Base-by-base conservation (phyloP, 2,113 vertebrate species). In the Percopsis transmontana region DNA sequence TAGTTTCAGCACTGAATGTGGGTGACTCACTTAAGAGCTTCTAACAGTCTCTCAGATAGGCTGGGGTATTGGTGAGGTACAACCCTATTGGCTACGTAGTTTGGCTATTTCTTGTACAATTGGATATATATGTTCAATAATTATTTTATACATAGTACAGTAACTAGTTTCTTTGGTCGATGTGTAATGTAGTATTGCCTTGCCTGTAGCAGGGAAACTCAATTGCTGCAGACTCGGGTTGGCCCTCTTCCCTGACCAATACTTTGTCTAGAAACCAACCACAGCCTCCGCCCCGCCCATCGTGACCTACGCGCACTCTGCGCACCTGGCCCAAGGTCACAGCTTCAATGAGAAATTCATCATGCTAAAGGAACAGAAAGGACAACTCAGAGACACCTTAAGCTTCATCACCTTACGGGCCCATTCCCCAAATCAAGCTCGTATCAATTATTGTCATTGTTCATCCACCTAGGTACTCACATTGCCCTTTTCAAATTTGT, bases 221-320 rank as follows among this genome's bases (percentile, higher is more conserved):
- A 76, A 91, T 90, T 24, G 94, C 94, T 81, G 91, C 66, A 0
- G 90, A 88, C 88, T 99, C 96, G 0, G 96, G 94, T 80, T 97
- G 94, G 15, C 96, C 96, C 65, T 99, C 96, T 88, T 97, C 95
- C 78, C 95, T 93, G 84, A 98, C 92, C 90, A 97, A 79, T 85
- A 98, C 95, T 81, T 96, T 97, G 61, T 95, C 97, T 68, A 99
- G 90, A 86, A 93, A 97, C 97, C 97, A 99, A 76, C 97, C 96
- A 9, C 95, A 98, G 79, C 95, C 93, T 44, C 92, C 94, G 47
- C 97, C 96, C 44, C 94, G 93, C 50, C 97, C 97, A 0, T 98
- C 95, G 0, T 99, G 97, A 40, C 97, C 94, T 61, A 99, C 91
- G 15, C 96, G 92, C 48, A 98, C 92, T 75, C 95, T 90, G 64